Percentiles rank a stretch among this genome's conserved stretches.
Evolutionary conservation across 2,797 vertebrate species (phyloP).

Genomic region (Liasis olivaceus): DNA sequence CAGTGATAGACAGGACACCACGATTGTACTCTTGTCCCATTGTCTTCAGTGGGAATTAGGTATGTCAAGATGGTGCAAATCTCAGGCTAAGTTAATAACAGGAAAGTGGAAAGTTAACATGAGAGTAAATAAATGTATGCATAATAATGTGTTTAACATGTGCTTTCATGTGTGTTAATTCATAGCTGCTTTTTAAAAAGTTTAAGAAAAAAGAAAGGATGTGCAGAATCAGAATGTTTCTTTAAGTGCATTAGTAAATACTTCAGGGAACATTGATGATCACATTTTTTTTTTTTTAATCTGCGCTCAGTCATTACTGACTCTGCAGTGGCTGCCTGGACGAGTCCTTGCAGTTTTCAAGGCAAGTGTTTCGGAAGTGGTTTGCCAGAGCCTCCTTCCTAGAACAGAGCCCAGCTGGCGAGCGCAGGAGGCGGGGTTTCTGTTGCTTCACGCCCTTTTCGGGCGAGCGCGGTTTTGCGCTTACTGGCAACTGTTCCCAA

Average conservation of each 20-base stretch:
- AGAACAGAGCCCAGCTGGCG: too few relatives aligned
- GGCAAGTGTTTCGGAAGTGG: too few relatives aligned
- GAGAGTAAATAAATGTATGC: not conserved
- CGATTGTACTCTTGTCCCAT: not conserved
- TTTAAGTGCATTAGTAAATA: not conserved
- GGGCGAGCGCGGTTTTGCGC: too few relatives aligned
- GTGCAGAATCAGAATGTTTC: not conserved
- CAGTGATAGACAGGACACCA: not conserved
- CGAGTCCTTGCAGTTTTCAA: too few relatives aligned
- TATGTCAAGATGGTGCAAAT: not conserved
- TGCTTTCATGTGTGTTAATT: not conserved
- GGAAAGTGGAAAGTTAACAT: not conserved
- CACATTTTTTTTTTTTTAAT: too few relatives aligned
- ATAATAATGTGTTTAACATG: not conserved
- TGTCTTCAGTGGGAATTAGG: not conserved
- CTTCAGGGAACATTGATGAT: not conserved
- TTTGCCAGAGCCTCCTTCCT: too few relatives aligned
- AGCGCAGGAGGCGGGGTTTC: too few relatives aligned
- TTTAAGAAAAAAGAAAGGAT: not conserved
- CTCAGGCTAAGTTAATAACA: not conserved
- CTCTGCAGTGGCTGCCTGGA: too few relatives aligned
- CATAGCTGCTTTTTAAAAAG: not conserved
- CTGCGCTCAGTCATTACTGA: too few relatives aligned
- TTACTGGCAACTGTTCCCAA: too few relatives aligned
- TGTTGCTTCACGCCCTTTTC: too few relatives aligned